Conservation (phyloP, 2,888 invertebrate species). For the Aromia moschata region DNA sequence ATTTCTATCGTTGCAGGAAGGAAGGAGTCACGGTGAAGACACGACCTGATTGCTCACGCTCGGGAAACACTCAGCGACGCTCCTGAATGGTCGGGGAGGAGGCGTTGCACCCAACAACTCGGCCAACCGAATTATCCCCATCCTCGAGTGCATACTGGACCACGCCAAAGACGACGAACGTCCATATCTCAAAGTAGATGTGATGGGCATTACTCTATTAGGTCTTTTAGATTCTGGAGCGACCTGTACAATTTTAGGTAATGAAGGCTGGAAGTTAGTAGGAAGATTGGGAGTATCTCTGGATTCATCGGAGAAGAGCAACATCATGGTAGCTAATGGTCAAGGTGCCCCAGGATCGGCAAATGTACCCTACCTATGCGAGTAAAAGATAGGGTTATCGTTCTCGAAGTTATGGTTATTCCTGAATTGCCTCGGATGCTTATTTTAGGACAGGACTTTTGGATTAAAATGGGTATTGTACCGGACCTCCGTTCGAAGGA, state of each 20-base stretch:
- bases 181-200: constrained; percentile 16
- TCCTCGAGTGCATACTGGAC: constrained; percentile 30
- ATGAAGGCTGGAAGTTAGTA: constrained; percentile 1
- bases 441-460: constrained; percentile 27
- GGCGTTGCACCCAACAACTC: constrained; percentile 8
- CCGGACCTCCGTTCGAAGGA: constrained; percentile 1
- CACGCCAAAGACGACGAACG: constrained; percentile 20
- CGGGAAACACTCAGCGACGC: constrained; percentile 31
- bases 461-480: constrained; percentile 15
- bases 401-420: constrained; percentile 8
- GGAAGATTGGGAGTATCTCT: not conserved
- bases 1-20: constrained; percentile 29
- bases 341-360: not conserved
- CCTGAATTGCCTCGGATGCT: constrained; percentile 12
- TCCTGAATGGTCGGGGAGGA: constrained; percentile 12
- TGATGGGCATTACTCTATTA: not conserved
- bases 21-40: constrained; percentile 24
- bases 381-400: constrained; percentile 5
- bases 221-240: constrained; percentile 27
- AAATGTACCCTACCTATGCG: constrained; percentile 1
- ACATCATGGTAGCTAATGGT: constrained; percentile 14
- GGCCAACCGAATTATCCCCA: not conserved
- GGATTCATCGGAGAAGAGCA: not conserved
- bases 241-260: constrained; percentile 8
- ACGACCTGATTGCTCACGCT: constrained; percentile 31